Base-by-base conservation (phyloP, 2,797 vertebrate species). In the Manis javanica region DNA sequence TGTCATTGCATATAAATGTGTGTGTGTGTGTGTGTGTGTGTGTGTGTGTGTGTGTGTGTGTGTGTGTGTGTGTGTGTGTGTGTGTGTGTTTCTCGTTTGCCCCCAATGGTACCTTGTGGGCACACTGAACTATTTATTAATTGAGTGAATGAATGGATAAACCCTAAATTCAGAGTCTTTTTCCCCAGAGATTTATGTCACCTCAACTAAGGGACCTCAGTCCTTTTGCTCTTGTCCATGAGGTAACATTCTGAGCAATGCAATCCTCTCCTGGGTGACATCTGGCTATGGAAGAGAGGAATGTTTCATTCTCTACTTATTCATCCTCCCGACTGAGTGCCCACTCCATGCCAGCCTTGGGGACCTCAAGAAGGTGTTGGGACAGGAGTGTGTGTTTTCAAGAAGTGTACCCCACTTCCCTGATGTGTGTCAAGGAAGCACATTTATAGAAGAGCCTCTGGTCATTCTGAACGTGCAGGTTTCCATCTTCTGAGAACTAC, bases 181-280 rank as follows among this genome's bases (percentile, higher is more conserved):
- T 3, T 26, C 11, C 5, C 3, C 3, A 21, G 51, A 23, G 34
- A 24, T 24, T 66, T 37, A 51, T 0, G 34, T 63, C 39, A 68
- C 42, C 84, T 23, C 72, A 51, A 21, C 19, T 13, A 53, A 72
- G 26, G 57, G 51, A 12, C 74, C 14, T 74, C n/a, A 8, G 86
- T 78, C 15, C n/a, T 64, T 18, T 29, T 2, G 49, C 39, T 21
- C n/a, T 19, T 24, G 39, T 24, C 59, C 39, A 13, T 0, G 10
- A 78, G 31, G 34, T 29, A 16, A 15, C 66, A 14, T 51, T 82
- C 46, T 2, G 2, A 9, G 86, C 51, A 18, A 23, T 13, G 5
- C 21, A 4, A 0, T 55, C 51, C 68, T 64, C 39, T 31, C 55
- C 49, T 29, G 7, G 9, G 31, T 55, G 6, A 24, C 0, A 0